Conservation (phyloP, 2,888 invertebrate species). For the Seira musarum region DNA sequence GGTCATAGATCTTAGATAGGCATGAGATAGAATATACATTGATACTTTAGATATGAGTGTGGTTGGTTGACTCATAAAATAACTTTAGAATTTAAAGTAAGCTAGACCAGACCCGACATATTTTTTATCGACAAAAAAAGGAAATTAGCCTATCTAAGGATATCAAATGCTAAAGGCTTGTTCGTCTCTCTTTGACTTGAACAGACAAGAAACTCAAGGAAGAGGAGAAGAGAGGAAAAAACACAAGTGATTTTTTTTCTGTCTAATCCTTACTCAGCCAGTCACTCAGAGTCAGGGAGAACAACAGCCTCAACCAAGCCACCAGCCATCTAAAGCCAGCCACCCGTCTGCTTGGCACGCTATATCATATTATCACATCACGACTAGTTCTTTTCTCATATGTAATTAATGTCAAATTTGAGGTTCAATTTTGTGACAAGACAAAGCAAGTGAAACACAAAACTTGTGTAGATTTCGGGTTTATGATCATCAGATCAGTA, state of each 20-base stretch:
- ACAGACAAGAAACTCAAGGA: not conserved
- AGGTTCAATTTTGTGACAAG: constrained; percentile 41
- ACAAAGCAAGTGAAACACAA: not conserved
- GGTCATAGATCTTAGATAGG: too few species aligned
- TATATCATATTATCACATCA: not conserved
- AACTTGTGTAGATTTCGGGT: not conserved
- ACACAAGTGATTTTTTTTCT: not conserved
- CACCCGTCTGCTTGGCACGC: not conserved
- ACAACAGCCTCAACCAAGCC: too few species aligned
- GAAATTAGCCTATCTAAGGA: constrained; percentile 15
- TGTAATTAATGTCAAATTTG: constrained; percentile 54
- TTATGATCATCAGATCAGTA: too few species aligned
- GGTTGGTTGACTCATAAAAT: too few species aligned
- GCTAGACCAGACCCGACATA: too few species aligned
- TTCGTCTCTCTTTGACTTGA: too few species aligned
- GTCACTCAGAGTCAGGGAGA: constrained; percentile 12
- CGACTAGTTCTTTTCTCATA: not conserved
- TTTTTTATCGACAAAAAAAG: constrained; percentile 4
- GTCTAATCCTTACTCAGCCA: constrained; percentile 35
- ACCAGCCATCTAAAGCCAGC: too few species aligned
- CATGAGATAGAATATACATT: too few species aligned
- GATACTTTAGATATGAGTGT: too few species aligned
- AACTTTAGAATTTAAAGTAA: too few species aligned
- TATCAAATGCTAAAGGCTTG: not conserved
- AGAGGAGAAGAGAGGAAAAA: not conserved